Conservation (phyloP, 2,888 invertebrate species). For the Tipula helvola region DNA sequence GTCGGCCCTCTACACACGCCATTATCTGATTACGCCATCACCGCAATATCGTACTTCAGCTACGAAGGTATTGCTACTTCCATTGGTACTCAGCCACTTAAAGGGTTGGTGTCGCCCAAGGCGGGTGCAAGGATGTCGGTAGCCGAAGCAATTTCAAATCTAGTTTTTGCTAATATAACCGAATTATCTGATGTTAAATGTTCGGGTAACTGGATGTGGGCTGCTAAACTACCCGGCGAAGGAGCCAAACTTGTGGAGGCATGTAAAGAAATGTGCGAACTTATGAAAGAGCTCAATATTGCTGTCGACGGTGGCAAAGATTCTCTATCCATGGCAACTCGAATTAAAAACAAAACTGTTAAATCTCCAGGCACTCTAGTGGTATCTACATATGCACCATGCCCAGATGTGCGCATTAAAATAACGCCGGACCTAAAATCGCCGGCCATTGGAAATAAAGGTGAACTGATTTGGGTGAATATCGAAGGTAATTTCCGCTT, state of each 20-base stretch:
- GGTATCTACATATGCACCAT: constrained; percentile 92
- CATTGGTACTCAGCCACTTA: constrained; percentile 94
- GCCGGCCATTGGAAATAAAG: constrained; percentile 44
- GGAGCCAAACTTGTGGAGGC: constrained; percentile 80
- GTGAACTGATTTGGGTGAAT: constrained; percentile 65
- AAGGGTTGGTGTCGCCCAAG: constrained; percentile 69
- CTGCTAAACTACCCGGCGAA: constrained; percentile 87
- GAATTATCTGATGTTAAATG: constrained; percentile 82
- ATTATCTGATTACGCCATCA: constrained; percentile 84
- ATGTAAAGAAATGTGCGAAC: constrained; percentile 73
- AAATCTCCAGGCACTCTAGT: constrained; percentile 83
- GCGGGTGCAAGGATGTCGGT: constrained; percentile 91
- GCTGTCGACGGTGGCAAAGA: constrained; percentile 97
- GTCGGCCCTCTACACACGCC: constrained; percentile 96
- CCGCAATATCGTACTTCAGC: constrained; percentile 74
- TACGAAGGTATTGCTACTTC: constrained; percentile 83
- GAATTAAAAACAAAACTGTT: constrained; percentile 55
- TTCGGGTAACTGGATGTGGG: constrained; percentile 99
- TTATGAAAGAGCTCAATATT: constrained; percentile 69
- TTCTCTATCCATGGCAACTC: constrained; percentile 93
- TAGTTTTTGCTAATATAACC: constrained; percentile 61
- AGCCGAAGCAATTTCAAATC: constrained; percentile 85
- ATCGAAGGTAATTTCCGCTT: constrained; percentile 64
- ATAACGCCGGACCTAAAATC: constrained; percentile 86
- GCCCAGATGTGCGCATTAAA: constrained; percentile 72